phyloP scores from a whole-genome alignment of 2,113 vertebrate species.

The Cavia aperea region DNA sequence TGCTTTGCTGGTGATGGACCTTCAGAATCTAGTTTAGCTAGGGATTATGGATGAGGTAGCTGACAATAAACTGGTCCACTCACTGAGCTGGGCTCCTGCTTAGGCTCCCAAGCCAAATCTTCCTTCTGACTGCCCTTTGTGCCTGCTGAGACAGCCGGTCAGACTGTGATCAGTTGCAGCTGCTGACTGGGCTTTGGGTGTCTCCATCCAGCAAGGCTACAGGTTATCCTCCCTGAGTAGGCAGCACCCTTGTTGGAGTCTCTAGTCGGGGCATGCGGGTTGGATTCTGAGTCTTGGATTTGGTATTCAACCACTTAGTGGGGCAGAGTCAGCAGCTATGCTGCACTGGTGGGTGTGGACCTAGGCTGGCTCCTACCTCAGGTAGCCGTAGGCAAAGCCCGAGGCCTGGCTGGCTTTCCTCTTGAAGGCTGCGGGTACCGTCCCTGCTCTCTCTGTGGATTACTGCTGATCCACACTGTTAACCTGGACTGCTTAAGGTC shows the following conservation, averaged over 20 bases:
- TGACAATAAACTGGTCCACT: not conserved
- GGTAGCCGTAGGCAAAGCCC: too few species aligned
- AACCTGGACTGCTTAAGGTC: not conserved
- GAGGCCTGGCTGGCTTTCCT: not conserved
- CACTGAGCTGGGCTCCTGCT: not conserved
- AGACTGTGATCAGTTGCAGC: not conserved
- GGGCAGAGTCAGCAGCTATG: not conserved
- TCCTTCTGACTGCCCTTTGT: not conserved
- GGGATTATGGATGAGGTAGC: not conserved
- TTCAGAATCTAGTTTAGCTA: not conserved
- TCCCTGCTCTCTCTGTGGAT: not conserved
- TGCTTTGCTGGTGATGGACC: not conserved
- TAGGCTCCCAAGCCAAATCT: not conserved
- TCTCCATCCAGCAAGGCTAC: not conserved
- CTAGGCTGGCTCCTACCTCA: not conserved
- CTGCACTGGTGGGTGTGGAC: not conserved
- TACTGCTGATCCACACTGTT: not conserved
- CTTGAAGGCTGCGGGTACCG: not conserved
- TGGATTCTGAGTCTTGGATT: not conserved
- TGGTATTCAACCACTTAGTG: not conserved
- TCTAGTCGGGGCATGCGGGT: not conserved
- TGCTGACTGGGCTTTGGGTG: not conserved
- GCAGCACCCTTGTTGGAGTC: not conserved
- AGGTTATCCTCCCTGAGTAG: not conserved
- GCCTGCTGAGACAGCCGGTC: not conserved